phyloP scores from a whole-genome alignment of 1,140 invertebrate genomes.

The Cataglyphis hispanica region DNA sequence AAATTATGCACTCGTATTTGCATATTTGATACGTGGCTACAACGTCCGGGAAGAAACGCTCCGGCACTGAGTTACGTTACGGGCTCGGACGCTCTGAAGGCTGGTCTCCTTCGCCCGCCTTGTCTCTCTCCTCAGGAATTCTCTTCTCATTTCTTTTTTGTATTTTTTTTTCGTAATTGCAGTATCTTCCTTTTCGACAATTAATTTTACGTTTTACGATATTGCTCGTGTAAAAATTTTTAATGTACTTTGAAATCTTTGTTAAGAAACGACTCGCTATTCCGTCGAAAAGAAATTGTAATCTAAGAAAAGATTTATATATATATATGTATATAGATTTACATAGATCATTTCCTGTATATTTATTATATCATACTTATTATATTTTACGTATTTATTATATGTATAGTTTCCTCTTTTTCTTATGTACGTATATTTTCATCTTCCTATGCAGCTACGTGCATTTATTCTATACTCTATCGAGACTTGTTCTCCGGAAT shows the following conservation, averaged over 20 bases:
- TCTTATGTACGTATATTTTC: too few species aligned
- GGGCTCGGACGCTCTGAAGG: neutral
- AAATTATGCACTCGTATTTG: constrained; percentile 80
- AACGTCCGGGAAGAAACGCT: constrained; percentile 72
- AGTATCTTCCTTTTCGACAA: neutral
- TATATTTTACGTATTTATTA: constrained; percentile 22
- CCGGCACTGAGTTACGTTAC: constrained; percentile 74
- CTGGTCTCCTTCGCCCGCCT: neutral
- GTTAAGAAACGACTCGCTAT: neutral
- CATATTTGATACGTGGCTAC: constrained; percentile 80
- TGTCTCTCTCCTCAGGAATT: neutral
- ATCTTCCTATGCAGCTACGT: neutral
- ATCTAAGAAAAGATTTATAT: neutral
- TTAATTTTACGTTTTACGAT: constrained; percentile 30
- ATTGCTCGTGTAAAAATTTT: neutral
- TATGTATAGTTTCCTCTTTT: too few species aligned
- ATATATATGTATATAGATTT: too few species aligned
- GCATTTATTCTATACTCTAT: neutral
- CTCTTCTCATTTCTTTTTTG: neutral
- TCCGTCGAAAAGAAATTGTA: neutral
- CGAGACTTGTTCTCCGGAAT: neutral
- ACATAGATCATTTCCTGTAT: neutral
- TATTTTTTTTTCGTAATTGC: neutral
- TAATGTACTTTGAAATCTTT: neutral
- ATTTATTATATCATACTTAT: constrained; percentile 35